Evolutionary conservation across 2,888 invertebrate genomes (phyloP).

Genomic region (Mimumesa dahlbomi): DNA sequence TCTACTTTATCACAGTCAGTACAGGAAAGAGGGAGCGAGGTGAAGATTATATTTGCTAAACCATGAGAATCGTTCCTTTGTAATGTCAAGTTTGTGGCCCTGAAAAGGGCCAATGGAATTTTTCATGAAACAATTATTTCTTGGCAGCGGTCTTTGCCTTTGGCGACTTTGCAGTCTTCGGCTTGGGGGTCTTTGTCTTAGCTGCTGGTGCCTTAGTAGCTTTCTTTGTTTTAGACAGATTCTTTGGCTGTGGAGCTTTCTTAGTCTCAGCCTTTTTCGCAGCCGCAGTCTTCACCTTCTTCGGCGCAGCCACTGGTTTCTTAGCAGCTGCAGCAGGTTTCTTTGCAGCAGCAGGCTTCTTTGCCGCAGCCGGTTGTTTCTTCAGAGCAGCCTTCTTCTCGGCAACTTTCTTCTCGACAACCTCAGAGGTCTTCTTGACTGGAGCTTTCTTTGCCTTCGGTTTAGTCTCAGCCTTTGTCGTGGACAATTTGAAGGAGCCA

Average conservation of each 20-base stretch:
- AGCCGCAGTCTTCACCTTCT: constrained; percentile 53
- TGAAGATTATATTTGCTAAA: background rate
- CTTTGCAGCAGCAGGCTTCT: constrained; percentile 42
- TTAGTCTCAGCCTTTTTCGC: constrained; percentile 47
- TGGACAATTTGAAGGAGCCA: constrained; percentile 81
- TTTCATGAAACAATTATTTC: constrained; percentile 45
- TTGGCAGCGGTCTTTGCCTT: constrained; percentile 58
- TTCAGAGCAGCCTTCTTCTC: constrained; percentile 60
- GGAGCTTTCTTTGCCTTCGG: constrained; percentile 33
- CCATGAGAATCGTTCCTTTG: constrained; percentile 1
- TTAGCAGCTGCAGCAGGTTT: constrained; percentile 20
- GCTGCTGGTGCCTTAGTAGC: constrained; percentile 75
- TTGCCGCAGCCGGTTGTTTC: constrained; percentile 53
- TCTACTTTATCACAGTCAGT: too few relatives aligned
- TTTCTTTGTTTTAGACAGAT: constrained; percentile 74
- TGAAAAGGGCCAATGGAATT: constrained; percentile 51
- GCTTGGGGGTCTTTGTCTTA: constrained; percentile 79
- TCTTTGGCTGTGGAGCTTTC: constrained; percentile 47
- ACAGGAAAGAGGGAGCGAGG: too few relatives aligned
- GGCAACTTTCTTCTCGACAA: constrained; percentile 26
- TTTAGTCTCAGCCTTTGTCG: constrained; percentile 39
- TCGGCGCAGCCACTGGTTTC: constrained; percentile 31
- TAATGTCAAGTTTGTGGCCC: constrained; percentile 40
- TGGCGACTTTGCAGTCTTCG: constrained; percentile 68
- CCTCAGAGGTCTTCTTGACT: constrained; percentile 4